Conservation (phyloP, 2,113 vertebrate species). For the Rhinichthys klamathensis region DNA sequence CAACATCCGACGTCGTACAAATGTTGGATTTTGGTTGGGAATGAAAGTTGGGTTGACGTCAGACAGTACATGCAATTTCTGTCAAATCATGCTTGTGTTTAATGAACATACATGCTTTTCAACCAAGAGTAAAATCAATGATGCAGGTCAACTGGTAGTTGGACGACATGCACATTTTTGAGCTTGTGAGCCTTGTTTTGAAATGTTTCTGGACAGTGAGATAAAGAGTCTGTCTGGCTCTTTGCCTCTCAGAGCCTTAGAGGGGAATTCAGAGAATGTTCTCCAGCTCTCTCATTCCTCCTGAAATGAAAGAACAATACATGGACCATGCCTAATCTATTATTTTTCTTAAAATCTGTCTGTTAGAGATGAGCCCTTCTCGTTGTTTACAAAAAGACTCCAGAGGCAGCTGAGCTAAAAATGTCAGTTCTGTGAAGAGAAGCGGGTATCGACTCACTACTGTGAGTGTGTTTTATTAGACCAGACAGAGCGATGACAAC, state of each 20-base stretch:
- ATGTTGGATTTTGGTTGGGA: too few species aligned
- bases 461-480: constrained; percentile 17
- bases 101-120: neutral
- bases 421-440: neutral
- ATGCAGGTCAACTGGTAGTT: neutral
- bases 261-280: constrained; percentile 48
- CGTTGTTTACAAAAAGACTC: constrained; percentile 15
- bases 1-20: too few species aligned
- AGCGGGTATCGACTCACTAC: neutral
- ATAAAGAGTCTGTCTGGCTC: constrained; percentile 29
- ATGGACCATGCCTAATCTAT: constrained; percentile 35
- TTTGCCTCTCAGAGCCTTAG: constrained; percentile 24
- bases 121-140: neutral
- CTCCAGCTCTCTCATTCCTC: constrained; percentile 32
- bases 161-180: neutral
- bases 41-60: too few species aligned
- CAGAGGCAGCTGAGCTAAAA: constrained; percentile 17
- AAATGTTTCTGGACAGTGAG: constrained; percentile 8
- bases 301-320: constrained; percentile 33
- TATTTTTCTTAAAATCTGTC: neutral
- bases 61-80: neutral
- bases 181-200: constrained; percentile 7
- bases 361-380: constrained; percentile 22
- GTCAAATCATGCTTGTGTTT: neutral
- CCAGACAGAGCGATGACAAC: constrained; percentile 14